Base-by-base conservation (phyloP, 2,113 vertebrate genomes). In the Strigops habroptila region DNA sequence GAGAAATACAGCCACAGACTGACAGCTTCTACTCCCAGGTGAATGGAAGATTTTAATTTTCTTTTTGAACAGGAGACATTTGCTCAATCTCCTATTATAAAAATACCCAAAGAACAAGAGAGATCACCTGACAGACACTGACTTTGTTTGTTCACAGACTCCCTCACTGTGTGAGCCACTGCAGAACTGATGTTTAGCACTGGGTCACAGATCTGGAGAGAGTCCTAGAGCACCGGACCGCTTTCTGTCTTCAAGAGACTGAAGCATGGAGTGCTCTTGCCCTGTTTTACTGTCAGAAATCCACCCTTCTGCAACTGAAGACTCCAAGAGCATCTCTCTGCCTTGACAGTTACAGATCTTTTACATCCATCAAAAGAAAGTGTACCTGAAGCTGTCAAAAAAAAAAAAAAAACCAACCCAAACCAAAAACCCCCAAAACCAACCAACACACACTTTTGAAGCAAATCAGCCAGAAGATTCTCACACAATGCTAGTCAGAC, bases 221-320 rank as follows among this genome's bases (percentile, higher is more conserved):
- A 82, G 27, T 44, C 37, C 23, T 28, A 43, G 7, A 78, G 41
- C 55, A 78, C 28, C 5, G 10, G 46, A n/a, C 28, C 4, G 10
- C 49, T 27, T 82, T 33, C 7, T 14, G 14, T 21, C 52, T 60
- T 81, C 35, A 48, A 44, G 37, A 70, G 21, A 43, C 4, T 1
- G 8, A 11, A 78, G 53, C 39, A 81, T 0, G 0, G 31, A 69
- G 24, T 2, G 1, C 10, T 39, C 57, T 27, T 28, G 65, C 51
- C n/a, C 31, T 41, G 41, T 46, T 89, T 48, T 31, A 49, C 37
- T 37, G 23, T 21, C 71, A 88, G 28, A 88, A 90, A 82, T 31
- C 16, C 14, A 18, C 18, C 18, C 14, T 75, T 78, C 27, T 12
- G 10, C 57, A 87, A 12, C n/a, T 31, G 13, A 71, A 64, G 25